A percentile compares a stretch with the other conserved stretches of the same genome.
These are phyloP conservation scores for Eulacestoma nigropectus DNA, from an alignment of 2,113 vertebrate species.

Conservation along the genomic window DNA sequence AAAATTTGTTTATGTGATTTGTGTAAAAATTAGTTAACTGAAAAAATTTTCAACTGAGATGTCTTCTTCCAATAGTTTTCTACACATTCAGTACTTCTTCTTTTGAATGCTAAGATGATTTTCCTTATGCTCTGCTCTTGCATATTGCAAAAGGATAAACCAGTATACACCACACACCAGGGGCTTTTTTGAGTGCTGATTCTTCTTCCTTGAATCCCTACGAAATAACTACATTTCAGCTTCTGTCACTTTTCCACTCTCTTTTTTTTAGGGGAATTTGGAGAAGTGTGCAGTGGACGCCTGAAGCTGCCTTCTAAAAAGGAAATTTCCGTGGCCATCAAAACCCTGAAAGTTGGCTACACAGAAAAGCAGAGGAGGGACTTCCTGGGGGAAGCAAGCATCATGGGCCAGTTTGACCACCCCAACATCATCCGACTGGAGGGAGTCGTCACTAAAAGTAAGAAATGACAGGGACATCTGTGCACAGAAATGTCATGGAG, in stretches of 20 bases:
- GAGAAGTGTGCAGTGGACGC: constrained; percentile 95
- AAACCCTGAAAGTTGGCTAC: constrained; percentile 94
- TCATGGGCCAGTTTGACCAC: constrained; percentile 98
- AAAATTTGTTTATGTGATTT: background rate
- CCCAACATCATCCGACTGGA: constrained; percentile 97
- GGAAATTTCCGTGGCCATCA: constrained; percentile 97
- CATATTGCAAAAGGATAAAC: background rate
- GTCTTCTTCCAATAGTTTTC: background rate
- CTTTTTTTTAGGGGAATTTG: constrained; percentile 85
- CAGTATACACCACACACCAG: background rate
- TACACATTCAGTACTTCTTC: background rate
- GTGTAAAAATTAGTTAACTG: background rate
- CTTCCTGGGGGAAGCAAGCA: constrained; percentile 94
- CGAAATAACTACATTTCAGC: background rate
- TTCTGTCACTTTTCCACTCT: background rate
- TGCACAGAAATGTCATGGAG: background rate
- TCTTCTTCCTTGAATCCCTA: background rate
- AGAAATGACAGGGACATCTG: constrained; percentile 31
- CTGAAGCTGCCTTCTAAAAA: constrained; percentile 94
- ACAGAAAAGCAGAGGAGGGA: constrained; percentile 96
- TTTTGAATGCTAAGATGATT: background rate
- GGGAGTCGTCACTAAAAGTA: constrained; percentile 96
- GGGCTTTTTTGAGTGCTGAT: background rate
- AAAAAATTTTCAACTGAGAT: background rate
- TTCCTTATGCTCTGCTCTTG: background rate